Percentiles rank a stretch among this genome's conserved stretches.
These are phyloP conservation scores for Amblyraja radiata DNA, from an alignment of 2,797 vertebrate species.

Conservation along the genomic window DNA sequence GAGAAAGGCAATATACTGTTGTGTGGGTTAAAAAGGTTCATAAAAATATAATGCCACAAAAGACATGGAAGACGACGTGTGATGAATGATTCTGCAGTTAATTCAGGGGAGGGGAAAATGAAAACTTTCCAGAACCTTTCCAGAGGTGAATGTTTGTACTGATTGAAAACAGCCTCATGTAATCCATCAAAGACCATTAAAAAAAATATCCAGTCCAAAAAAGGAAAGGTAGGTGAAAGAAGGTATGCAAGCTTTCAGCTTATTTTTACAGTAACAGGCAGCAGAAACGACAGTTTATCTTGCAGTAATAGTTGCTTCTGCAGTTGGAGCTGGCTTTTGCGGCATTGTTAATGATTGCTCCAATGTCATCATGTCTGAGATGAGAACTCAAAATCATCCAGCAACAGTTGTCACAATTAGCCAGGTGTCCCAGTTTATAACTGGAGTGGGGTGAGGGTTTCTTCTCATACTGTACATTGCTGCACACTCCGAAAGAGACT, in stretches of 20 bases:
- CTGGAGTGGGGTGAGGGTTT: not conserved
- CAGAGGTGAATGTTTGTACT: constrained; percentile 2
- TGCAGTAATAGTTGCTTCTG: not conserved
- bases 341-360: not conserved
- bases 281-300: not conserved
- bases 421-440: not conserved
- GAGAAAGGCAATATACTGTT: not conserved
- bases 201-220: not conserved
- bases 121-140: constrained; percentile 26
- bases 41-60: not conserved
- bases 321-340: not conserved
- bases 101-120: not conserved
- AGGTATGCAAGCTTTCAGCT: not conserved
- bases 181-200: constrained; percentile 1
- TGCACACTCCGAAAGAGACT: not conserved
- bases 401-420: too few species aligned
- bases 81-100: constrained; percentile 15
- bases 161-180: constrained; percentile 29
- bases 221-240: constrained; percentile 6
- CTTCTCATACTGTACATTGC: too few species aligned
- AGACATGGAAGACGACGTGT: not conserved
- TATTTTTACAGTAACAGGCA: not conserved
- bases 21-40: not conserved
- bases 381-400: not conserved
- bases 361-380: not conserved